A percentile compares a stretch with the other conserved stretches of the same genome.
Conservation (phyloP, 2,797 vertebrate species). For the Paratrypauchen microcephalus region DNA sequence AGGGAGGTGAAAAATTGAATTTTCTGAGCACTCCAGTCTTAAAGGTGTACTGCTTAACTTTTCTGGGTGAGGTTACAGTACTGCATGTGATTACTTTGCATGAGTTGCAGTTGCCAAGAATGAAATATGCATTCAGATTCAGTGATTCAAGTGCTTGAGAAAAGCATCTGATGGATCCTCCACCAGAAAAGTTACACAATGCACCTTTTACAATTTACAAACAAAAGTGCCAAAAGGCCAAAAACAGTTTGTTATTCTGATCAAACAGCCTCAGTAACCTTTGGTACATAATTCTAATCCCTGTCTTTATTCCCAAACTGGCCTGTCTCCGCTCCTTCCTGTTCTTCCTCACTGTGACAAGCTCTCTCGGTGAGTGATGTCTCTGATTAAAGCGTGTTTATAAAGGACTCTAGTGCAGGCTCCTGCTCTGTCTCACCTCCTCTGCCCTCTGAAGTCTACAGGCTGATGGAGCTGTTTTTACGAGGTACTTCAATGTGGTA, state of each 20-base stretch:
- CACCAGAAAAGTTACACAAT: no score
- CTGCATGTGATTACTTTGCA: no score
- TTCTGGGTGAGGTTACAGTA: no score
- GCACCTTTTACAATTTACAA: background rate
- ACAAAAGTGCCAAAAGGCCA: background rate
- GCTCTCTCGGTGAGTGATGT: background rate
- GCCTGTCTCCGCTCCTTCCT: background rate
- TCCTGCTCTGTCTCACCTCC: background rate
- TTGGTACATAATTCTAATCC: background rate
- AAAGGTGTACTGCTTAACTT: no score
- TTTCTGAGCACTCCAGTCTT: no score
- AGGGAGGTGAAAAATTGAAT: no score
- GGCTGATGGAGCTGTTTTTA: background rate
- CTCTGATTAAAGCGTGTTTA: conserved; percentile 4
- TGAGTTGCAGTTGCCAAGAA: no score
- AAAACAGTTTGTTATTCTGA: background rate
- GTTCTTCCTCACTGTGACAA: background rate
- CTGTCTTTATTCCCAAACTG: background rate
- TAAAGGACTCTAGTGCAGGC: background rate
- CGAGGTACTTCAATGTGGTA: background rate
- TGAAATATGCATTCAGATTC: no score
- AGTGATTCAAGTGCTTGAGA: no score
- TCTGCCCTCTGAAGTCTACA: background rate
- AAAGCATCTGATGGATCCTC: no score
- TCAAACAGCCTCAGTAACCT: background rate